Evolutionary conservation across 2,888 invertebrate species (phyloP).

Genomic region (Cosmia pyralina): DNA sequence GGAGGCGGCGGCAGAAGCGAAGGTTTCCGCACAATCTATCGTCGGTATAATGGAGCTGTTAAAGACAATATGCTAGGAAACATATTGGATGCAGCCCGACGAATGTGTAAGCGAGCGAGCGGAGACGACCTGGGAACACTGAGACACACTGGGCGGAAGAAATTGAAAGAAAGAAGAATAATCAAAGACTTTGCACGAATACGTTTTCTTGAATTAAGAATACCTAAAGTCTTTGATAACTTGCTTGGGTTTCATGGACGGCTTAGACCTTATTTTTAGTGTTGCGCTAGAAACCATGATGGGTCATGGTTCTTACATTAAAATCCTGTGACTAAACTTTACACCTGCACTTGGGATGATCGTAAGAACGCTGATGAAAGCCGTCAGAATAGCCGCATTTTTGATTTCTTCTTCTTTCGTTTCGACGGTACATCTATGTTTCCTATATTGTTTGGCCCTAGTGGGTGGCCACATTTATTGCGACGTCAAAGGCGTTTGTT

Average conservation of each 20-base stretch:
- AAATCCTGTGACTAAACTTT: no score
- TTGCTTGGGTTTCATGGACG: not conserved
- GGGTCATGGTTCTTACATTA: not conserved
- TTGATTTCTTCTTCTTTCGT: not conserved
- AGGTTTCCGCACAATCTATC: constrained; percentile 78
- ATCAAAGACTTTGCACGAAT: no score
- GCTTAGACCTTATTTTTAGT: not conserved
- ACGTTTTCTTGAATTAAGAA: no score
- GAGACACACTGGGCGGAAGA: constrained; percentile 65
- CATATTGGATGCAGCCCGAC: constrained; percentile 89
- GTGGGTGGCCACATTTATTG: no score
- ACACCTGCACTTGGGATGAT: not conserved
- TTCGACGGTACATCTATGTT: no score
- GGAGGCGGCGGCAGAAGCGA: constrained; percentile 58
- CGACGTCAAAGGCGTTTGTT: no score
- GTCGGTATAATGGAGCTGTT: constrained; percentile 89
- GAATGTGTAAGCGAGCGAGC: constrained; percentile 89
- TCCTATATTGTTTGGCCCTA: no score
- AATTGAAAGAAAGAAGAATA: not conserved
- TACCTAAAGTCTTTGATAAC: not conserved
- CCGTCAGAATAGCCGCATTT: not conserved
- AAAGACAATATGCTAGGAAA: constrained; percentile 89
- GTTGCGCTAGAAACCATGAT: not conserved
- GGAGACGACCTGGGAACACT: constrained; percentile 70
- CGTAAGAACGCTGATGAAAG: not conserved